Percentiles rank a stretch among this genome's conserved stretches.
These are phyloP conservation scores for Oscheius sp. DNA, from an alignment of 2,888 invertebrate genomes.

Conservation along the genomic window DNA sequence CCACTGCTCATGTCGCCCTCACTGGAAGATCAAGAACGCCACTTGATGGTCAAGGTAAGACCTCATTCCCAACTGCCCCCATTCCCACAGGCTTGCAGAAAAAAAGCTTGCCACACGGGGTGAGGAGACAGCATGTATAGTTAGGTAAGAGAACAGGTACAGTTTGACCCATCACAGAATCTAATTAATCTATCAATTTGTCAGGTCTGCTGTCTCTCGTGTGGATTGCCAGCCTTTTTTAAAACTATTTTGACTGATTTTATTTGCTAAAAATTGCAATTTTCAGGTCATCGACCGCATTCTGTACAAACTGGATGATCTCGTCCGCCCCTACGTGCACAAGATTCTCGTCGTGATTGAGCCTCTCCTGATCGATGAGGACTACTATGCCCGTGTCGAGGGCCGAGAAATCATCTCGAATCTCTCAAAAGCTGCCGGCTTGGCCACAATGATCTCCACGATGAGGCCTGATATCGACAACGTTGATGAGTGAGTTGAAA, in stretches of 20 bases:
- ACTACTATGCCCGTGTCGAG: conserved; percentile 99
- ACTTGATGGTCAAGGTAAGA: conserved; percentile 88
- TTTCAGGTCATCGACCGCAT: conserved; percentile 87
- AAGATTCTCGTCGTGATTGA: conserved; percentile 99
- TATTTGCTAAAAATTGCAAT: too few relatives aligned
- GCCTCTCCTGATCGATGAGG: conserved; percentile 97
- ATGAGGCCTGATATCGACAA: conserved; percentile 99
- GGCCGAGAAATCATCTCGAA: conserved; percentile 94
- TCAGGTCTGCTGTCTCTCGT: conserved; percentile 11
- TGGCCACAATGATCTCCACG: conserved; percentile 99
- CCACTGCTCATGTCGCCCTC: conserved; percentile 99
- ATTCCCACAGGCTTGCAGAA: conserved; percentile 15
- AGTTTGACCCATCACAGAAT: background rate
- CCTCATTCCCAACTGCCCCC: background rate
- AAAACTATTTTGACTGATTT: background rate
- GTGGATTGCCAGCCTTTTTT: background rate
- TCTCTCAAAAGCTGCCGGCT: conserved; percentile 96
- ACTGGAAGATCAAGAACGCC: conserved; percentile 97
- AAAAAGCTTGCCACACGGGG: conserved; percentile 5
- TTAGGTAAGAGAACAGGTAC: conserved; percentile 17
- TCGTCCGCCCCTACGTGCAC: conserved; percentile 98
- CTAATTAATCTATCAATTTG: conserved; percentile 5
- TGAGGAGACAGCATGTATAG: background rate
- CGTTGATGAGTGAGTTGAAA: conserved; percentile 75
- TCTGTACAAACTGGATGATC: conserved; percentile 95